Base-by-base conservation (phyloP, 2,113 vertebrate species). In the Myiozetetes cayanensis region DNA sequence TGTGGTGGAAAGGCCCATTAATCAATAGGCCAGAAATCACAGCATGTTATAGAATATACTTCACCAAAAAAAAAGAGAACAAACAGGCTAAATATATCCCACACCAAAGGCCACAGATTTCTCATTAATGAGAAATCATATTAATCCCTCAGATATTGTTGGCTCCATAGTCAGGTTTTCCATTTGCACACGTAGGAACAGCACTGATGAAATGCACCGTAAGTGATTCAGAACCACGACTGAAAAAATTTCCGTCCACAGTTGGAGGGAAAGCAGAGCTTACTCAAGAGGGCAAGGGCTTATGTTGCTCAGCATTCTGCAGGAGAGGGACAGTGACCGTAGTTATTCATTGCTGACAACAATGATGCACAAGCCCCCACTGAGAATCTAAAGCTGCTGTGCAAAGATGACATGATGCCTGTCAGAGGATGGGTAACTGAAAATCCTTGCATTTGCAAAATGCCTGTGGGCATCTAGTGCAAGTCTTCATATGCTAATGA, bases 21-120 rank as follows among this genome's bases (percentile, higher is more conserved):
- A 98, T 98, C 98, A 98, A 98, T 97, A 98, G 98, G 97, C 97
- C 98, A 98, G 98, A 98, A 98, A 97, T 97, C 97, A 47, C 98
- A 98, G 97, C 96, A 89, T 97, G 97, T 96, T 96, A 92, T 93
- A 96, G 97, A 97, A 97, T 97, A 97, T 97, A 97, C 93, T 96
- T 96, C 90, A 87, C 89, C 62, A 62, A 62, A 95, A 85, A 81
- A 65, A 53, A 63, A 47, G 15, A 80, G 76, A 86, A 94, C 71
- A 72, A 93, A 91, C 70, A 81, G 73, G 63, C 96, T 97, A 94
- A 97, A 96, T 91, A 93, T 89, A 95, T 94, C 96, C 96, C 81
- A 66, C 94, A 94, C 82, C 76, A 94, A 97, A 96, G 37, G 92
- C 77, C 90, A 88, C 3, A 12, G 91, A 79, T 76, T 91, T 96